These are phyloP conservation scores for Meriones unguiculatus DNA, from an alignment of 2,113 vertebrate species.

Conservation along the genomic window DNA sequence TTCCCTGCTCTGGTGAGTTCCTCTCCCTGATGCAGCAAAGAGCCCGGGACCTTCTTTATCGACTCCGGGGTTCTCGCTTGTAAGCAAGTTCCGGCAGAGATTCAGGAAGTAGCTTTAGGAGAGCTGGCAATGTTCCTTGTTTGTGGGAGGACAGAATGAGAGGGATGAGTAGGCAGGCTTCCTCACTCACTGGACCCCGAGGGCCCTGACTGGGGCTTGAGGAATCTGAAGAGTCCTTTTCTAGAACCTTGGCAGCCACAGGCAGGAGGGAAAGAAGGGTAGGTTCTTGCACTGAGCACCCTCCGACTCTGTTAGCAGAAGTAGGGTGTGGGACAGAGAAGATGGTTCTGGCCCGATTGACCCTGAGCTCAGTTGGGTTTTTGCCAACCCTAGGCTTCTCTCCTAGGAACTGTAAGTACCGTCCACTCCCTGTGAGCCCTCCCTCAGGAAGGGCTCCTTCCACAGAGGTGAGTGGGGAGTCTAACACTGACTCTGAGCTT, in stretches of 20 bases:
- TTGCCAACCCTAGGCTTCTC: not conserved
- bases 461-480: too few relatives aligned
- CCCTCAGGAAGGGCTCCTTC: too few relatives aligned
- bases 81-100: not conserved
- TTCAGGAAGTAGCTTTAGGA: constrained; percentile 61
- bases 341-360: not conserved
- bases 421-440: too few relatives aligned
- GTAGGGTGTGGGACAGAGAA: not conserved
- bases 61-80: not conserved
- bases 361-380: not conserved
- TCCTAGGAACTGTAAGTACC: not conserved
- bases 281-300: not conserved
- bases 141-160: not conserved
- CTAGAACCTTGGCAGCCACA: not conserved
- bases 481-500: too few relatives aligned
- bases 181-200: not conserved
- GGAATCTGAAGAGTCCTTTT: not conserved
- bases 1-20: constrained; percentile 55
- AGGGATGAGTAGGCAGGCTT: not conserved
- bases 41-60: not conserved
- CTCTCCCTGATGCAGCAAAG: not conserved
- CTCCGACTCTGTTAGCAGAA: not conserved
- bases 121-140: not conserved
- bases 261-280: not conserved
- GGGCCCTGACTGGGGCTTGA: not conserved